A percentile compares a stretch with the other conserved stretches of the same genome.
Conservation (phyloP, 2,797 vertebrate species). For the Aratinga solstitialis region DNA sequence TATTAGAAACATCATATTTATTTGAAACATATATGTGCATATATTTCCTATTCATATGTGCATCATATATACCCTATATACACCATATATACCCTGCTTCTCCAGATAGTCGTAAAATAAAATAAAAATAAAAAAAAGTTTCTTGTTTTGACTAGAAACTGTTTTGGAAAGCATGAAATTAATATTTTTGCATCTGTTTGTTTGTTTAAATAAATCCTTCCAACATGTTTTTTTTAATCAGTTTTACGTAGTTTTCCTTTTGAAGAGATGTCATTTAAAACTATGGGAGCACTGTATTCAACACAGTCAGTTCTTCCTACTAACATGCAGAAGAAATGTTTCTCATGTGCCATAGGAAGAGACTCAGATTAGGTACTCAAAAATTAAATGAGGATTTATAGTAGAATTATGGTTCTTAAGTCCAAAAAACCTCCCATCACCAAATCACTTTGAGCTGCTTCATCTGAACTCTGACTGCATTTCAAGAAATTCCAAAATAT, state of each 20-base stretch:
- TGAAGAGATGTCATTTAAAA: not conserved
- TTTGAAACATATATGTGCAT: not conserved
- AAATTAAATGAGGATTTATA: not conserved
- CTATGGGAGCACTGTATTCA: not conserved
- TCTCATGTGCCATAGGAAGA: not conserved
- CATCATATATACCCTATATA: too few relatives aligned
- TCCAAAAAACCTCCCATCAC: not conserved
- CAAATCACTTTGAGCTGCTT: not conserved
- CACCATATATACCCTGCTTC: not conserved
- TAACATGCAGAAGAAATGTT: not conserved
- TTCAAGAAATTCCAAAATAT: not conserved
- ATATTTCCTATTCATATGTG: not conserved
- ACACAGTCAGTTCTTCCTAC: not conserved
- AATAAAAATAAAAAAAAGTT: not conserved
- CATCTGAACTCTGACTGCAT: not conserved
- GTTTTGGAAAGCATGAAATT: not conserved
- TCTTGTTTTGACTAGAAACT: not conserved
- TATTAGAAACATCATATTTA: not conserved
- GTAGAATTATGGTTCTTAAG: not conserved
- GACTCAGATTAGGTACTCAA: not conserved
- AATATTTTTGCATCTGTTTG: not conserved
- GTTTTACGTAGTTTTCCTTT: accelerated
- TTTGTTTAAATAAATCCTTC: not conserved
- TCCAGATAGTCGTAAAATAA: not conserved
- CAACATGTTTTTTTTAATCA: not conserved